Base-by-base conservation (phyloP, 2,888 invertebrate species). In the Anticlea derivata region DNA sequence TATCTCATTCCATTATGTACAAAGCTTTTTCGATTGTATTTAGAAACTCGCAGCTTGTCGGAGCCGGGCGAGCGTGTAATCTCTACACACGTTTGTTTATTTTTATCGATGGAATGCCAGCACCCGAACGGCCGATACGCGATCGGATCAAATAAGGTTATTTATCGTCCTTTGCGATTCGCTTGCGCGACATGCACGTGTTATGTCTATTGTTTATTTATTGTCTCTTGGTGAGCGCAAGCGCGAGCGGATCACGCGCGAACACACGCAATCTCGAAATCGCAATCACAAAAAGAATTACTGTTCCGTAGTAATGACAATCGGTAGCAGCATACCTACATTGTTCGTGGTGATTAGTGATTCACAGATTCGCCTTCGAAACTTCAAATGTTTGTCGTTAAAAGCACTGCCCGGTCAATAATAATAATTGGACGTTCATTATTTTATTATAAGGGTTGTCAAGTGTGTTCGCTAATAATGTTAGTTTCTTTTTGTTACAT, bases 71-170 rank as follows among this genome's bases (percentile, higher is more conserved):
- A 37, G 55, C 59, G 52, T 60, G 63, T 65, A 69, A 69, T 71
- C 66, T 70, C 63, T 61, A 63, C 61, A 60, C 58, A 44, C 64
- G 65, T 70, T 73, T 66, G 61, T 73, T 70, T 72, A 61, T 70
- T 65, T 70, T 71, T 74, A 73, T 71, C 70, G 67, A 68, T 71
- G 60, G 52, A 52, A 69, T 61, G 72, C 66, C 70, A 65, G 58
- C 54, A 63, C 55, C 50, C 57, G 60, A 58, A 51, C 45, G 50
- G 39, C 31, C 58, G 59, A 63, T 63, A 61, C 57, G 52, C 65
- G 66, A 71, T 72, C 60, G 40, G 57, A 61, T 68, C 68, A 69
- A 67, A 67, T 62, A 65, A 65, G 61, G 65, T 73, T 71, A 73
- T 73, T 70, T 73, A 73, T 73, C 60, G 65, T 65, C 51, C 58